Conservation (phyloP, 2,113 vertebrate species). For the Cephalophus harveyi region DNA sequence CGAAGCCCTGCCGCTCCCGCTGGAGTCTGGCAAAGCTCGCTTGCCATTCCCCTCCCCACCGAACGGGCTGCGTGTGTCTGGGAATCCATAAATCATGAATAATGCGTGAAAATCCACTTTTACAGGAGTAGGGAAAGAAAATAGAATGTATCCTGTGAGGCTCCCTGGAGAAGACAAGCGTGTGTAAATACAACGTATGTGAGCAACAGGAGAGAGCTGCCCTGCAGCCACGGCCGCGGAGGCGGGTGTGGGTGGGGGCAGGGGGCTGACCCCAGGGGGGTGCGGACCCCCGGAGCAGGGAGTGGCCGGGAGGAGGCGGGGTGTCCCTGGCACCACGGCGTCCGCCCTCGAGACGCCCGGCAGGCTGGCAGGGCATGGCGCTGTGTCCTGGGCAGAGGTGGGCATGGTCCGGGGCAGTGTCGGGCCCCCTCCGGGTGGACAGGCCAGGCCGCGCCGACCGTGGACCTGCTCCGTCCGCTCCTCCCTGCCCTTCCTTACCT, state of each 20-base stretch:
- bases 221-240: rapidly evolving
- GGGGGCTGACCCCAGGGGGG: not conserved
- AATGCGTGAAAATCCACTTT: not conserved
- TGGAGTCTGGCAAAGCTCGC: no score
- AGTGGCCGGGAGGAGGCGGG: not conserved
- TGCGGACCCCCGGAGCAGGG: not conserved
- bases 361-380: rapidly evolving
- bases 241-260: not conserved
- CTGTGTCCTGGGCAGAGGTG: not conserved
- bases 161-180: not conserved
- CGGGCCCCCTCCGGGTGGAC: not conserved
- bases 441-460: rapidly evolving
- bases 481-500: not conserved
- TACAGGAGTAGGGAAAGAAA: not conserved
- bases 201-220: not conserved
- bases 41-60: rapidly evolving
- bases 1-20: not conserved
- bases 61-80: not conserved
- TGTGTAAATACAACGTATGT: not conserved
- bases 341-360: rapidly evolving
- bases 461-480: not conserved
- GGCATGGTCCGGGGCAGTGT: not conserved
- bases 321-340: rapidly evolving
- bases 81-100: not conserved
- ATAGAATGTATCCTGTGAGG: not conserved